A percentile compares a stretch with the other conserved stretches of the same genome.
Evolutionary conservation across 2,113 vertebrate genomes (phyloP).

Genomic region (Erinaceus europaeus): DNA sequence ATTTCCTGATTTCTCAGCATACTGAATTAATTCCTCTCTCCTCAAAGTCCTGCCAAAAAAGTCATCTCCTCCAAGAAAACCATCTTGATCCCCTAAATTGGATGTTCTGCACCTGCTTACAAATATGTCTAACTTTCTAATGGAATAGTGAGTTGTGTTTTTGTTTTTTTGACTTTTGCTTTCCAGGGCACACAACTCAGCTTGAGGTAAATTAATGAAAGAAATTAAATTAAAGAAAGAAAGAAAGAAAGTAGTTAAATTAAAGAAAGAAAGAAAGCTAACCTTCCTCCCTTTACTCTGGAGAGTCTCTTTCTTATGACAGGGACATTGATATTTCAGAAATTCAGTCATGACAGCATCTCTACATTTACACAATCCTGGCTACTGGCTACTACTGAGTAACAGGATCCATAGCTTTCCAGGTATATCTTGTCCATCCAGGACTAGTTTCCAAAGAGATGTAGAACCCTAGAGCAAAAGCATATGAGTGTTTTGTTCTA

Average conservation of each 20-base stretch:
- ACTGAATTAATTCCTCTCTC: background rate
- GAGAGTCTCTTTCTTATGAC: background rate
- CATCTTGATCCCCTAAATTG: background rate
- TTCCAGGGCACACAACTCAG: no score
- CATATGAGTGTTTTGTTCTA: background rate
- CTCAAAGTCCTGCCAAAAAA: background rate
- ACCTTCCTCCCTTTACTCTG: background rate
- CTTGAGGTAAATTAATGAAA: no score
- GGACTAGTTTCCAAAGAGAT: background rate
- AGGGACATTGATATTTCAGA: background rate
- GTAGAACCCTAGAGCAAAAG: background rate
- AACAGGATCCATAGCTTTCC: background rate
- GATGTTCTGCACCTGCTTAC: no score
- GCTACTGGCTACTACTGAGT: background rate
- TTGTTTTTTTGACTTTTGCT: no score
- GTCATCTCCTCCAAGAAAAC: background rate
- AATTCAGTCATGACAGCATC: background rate
- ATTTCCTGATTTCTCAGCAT: background rate
- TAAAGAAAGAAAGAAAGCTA: background rate
- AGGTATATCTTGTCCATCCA: background rate
- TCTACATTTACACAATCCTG: fast-evolving
- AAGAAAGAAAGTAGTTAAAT: no score
- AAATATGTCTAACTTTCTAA: no score
- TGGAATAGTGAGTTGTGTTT: no score
- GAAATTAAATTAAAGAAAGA: no score